Evolutionary conservation across 2,888 invertebrate genomes (phyloP).

Genomic region (Nineta flava): DNA sequence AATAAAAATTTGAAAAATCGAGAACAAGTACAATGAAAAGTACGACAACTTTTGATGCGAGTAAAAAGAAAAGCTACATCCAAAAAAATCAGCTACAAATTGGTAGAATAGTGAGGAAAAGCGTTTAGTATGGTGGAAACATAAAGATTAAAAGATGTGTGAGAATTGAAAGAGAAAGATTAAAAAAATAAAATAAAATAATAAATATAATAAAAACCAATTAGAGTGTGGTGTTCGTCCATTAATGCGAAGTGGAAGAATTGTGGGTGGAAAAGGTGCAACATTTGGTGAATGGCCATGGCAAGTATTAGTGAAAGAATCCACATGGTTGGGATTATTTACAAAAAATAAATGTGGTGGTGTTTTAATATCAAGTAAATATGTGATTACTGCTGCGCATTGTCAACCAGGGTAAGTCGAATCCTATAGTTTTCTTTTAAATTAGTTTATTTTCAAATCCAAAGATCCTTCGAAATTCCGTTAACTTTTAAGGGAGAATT

Average conservation of each 20-base stretch:
- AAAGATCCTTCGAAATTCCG: neutral
- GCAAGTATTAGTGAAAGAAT: conserved; percentile 83
- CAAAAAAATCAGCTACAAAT: neutral
- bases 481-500: no score
- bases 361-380: conserved; percentile 74
- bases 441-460: no score
- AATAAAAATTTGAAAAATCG: neutral
- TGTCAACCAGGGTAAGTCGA: conserved; percentile 77
- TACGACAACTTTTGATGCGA: neutral
- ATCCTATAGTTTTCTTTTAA: neutral
- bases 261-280: conserved; percentile 80
- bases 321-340: conserved; percentile 85
- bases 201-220: neutral
- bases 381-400: conserved; percentile 85
- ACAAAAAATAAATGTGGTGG: conserved; percentile 93
- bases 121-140: neutral
- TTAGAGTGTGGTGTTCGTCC: conserved; percentile 81
- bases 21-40: neutral
- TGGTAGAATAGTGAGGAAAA: conserved; percentile 24
- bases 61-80: neutral
- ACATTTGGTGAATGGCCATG: conserved; percentile 83
- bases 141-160: neutral
- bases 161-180: neutral
- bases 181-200: neutral
- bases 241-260: conserved; percentile 58